Percentiles rank a stretch among this genome's conserved stretches.
phyloP scores from a whole-genome alignment of 23 tunicate species.

The Trididemnum nubilum region DNA sequence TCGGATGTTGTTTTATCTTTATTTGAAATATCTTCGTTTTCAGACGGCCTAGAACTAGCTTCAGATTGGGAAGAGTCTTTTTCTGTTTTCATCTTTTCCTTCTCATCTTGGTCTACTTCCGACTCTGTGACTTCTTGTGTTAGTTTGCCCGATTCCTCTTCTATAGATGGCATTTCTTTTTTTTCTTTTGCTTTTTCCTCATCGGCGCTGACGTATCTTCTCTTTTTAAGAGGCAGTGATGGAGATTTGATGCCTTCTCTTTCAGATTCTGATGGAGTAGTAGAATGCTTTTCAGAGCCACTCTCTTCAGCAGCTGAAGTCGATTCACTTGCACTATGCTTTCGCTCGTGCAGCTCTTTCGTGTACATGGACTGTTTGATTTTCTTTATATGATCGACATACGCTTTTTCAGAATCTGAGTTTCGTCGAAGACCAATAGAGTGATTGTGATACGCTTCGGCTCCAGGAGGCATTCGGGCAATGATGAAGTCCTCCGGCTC shows the following conservation, averaged over 20 bases:
- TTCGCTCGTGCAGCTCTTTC: slow-evolving; percentile 14
- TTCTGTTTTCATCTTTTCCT: background rate
- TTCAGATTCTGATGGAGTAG: slow-evolving; percentile 10
- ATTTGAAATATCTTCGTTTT: background rate
- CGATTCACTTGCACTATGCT: background rate
- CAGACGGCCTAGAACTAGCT: background rate
- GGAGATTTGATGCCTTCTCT: slow-evolving; percentile 70
- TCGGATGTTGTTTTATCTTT: background rate
- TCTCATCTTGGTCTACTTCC: background rate
- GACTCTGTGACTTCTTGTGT: background rate
- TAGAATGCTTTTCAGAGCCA: slow-evolving; percentile 6
- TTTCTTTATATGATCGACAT: slow-evolving; percentile 42
- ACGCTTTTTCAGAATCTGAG: slow-evolving; percentile 37
- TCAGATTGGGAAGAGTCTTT: background rate
- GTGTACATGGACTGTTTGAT: slow-evolving; percentile 44
- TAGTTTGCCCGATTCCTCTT: background rate
- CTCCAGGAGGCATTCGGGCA: slow-evolving; percentile 64
- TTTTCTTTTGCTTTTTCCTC: background rate
- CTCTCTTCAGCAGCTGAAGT: slow-evolving; percentile 12
- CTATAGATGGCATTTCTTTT: too few species aligned
- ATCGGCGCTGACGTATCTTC: slow-evolving; percentile 52
- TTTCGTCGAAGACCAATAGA: slow-evolving; percentile 37
- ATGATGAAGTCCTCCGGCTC: slow-evolving; percentile 93
- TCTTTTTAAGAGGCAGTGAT: slow-evolving; percentile 70
- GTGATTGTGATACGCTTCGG: slow-evolving; percentile 58